phyloP scores from a whole-genome alignment of 2,797 vertebrate species.

The Gobio occitaniae region DNA sequence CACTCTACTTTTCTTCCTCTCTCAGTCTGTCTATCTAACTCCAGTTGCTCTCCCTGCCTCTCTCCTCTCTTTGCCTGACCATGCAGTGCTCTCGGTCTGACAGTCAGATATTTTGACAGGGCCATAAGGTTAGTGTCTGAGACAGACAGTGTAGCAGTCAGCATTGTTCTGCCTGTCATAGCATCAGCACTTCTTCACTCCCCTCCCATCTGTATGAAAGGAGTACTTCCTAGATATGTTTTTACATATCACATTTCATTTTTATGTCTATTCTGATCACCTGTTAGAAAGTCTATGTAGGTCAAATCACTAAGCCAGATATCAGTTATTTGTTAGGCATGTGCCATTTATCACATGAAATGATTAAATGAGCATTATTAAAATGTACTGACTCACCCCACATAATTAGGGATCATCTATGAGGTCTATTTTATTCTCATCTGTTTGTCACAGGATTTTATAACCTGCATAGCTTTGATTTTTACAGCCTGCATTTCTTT shows the following conservation, averaged over 20 bases:
- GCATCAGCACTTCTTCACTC: slow-evolving; percentile 39
- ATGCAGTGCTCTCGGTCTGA: slow-evolving; percentile 28
- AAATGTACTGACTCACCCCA: not conserved
- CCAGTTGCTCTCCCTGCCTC: slow-evolving; percentile 21
- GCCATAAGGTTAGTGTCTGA: slow-evolving; percentile 41
- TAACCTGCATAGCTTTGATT: slow-evolving; percentile 23
- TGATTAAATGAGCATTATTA: not conserved
- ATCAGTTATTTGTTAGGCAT: not conserved
- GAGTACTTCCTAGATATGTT: not conserved
- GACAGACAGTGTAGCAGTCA: slow-evolving; percentile 37
- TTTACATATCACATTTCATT: not conserved
- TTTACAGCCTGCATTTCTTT: slow-evolving; percentile 26
- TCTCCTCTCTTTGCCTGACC: slow-evolving; percentile 37
- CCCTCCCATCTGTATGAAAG: slow-evolving; percentile 5
- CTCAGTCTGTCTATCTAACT: slow-evolving; percentile 22
- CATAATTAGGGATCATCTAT: not conserved
- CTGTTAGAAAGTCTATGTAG: not conserved
- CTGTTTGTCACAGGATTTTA: slow-evolving; percentile 9
- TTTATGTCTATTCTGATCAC: not conserved
- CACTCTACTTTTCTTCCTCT: slow-evolving; percentile 45
- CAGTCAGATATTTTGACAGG: slow-evolving; percentile 45
- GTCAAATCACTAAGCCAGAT: not conserved
- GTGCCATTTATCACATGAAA: not conserved
- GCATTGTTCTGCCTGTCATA: slow-evolving; percentile 28
- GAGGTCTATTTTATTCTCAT: not conserved